Base-by-base conservation (phyloP, 2,797 vertebrate genomes). In the Tokudaia muenninki region DNA sequence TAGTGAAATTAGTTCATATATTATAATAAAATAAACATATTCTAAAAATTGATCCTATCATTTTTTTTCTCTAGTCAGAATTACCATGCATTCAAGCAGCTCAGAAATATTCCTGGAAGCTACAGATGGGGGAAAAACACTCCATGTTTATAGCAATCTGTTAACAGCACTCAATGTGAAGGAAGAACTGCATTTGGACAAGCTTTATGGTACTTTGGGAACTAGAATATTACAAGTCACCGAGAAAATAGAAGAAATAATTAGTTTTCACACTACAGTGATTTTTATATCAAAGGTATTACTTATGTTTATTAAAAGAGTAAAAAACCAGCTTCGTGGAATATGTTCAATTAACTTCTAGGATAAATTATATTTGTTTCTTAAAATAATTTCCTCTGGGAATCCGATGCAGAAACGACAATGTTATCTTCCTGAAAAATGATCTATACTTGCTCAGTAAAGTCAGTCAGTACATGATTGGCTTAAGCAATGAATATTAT, bases 231-330 rank as follows among this genome's bases (percentile, higher is more conserved):
- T 97, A 98, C 84, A 97, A 93, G 95, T 70, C 96, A 98, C 95
- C 78, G 95, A 97, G 93, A 95, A 98, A 98, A 97, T 78, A 97
- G 95, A 97, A 98, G 97, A 98, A 98, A 97, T 98, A 98, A 98
- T 98, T 98, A 98, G 88, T 98, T 98, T 98, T 98, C 97, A 98
- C 97, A 98, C 95, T 96, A 97, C 92, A 98, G 74, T 98, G 96
- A 98, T 93, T 98, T 98, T 98, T 94, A 96, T 96, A 97, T 98
- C 95, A 98, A 98, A 98, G 91, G 77, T 97, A 96, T 84, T 96
- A 93, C 87, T 97, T 97, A 96, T 96, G 97, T 92, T 93, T 94
- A 97, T 91, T 97, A 57, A 96, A 98, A 98, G 97, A 96, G 75
- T 97, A 67, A 97, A 83, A 96, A 94, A 67, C 82, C 96, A 96